Evolutionary conservation across 2,797 vertebrate species (phyloP).

Genomic region (Oreortyx pictus): DNA sequence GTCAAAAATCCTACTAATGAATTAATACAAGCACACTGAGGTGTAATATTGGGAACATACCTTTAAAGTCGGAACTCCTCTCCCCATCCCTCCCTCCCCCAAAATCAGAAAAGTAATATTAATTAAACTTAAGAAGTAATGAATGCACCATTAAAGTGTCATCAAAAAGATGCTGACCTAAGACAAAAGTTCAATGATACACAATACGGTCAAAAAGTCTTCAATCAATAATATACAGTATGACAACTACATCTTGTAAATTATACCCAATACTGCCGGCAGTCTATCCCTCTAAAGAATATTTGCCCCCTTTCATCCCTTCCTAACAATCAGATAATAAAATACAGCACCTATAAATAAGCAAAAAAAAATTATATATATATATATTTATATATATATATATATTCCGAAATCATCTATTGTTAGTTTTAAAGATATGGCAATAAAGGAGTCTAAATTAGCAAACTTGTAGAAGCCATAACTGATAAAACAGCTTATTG

Average conservation of each 20-base stretch:
- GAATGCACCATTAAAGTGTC: slow-evolving; percentile 89
- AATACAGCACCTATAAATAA: slow-evolving; percentile 99
- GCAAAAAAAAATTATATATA: slow-evolving; percentile 85
- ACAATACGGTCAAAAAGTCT: slow-evolving; percentile 91
- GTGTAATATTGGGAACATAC: slow-evolving; percentile 83
- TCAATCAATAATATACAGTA: slow-evolving; percentile 98
- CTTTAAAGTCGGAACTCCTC: slow-evolving; percentile 81
- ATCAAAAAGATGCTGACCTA: slow-evolving; percentile 91
- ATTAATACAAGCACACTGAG: slow-evolving; percentile 84
- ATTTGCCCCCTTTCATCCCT: slow-evolving; percentile 97
- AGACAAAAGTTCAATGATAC: slow-evolving; percentile 92
- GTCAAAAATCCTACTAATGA: slow-evolving; percentile 82
- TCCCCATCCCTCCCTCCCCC: slow-evolving; percentile 75
- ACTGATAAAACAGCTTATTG: slow-evolving; percentile 97
- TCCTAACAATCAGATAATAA: slow-evolving; percentile 98
- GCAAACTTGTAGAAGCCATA: slow-evolving; percentile 95
- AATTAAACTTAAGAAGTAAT: slow-evolving; percentile 87
- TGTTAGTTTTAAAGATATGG: slow-evolving; percentile 97
- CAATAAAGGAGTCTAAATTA: slow-evolving; percentile 97
- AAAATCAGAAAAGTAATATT: slow-evolving; percentile 83
- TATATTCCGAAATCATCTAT: slow-evolving; percentile 92
- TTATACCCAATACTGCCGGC: slow-evolving; percentile 99
- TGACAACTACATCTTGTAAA: slow-evolving; percentile 98
- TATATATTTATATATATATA: slow-evolving; percentile 82
- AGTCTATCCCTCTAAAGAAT: slow-evolving; percentile 99